Evolutionary conservation across 1,140 invertebrate species (phyloP).

Genomic region (Teleogryllus occipitalis): DNA sequence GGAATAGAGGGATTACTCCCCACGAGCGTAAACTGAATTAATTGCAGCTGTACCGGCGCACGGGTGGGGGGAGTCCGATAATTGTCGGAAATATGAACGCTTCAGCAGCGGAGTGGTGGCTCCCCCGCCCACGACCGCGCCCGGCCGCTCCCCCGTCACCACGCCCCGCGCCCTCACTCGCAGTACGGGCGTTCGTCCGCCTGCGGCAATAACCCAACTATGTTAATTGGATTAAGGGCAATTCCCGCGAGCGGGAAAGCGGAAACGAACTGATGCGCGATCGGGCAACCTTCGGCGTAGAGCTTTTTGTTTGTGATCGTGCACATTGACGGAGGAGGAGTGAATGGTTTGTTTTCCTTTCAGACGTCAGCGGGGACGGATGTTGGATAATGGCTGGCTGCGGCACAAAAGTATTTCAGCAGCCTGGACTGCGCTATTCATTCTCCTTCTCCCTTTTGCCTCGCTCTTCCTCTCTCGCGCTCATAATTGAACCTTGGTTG

Average conservation of each 20-base stretch:
- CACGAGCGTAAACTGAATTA: background rate
- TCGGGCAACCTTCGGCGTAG: background rate
- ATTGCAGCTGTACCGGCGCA: background rate
- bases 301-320: background rate
- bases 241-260: background rate
- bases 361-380: background rate
- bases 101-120: background rate
- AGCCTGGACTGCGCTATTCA: too few relatives aligned
- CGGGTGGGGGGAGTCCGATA: background rate
- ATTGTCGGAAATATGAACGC: background rate
- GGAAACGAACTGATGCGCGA: background rate
- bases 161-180: background rate
- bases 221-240: background rate
- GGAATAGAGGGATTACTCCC: slow-evolving; percentile 3
- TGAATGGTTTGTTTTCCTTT: background rate
- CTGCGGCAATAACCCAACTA: background rate
- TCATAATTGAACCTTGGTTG: too few relatives aligned
- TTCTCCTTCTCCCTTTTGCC: too few relatives aligned
- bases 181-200: background rate
- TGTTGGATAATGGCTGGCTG: too few relatives aligned
- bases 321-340: too few relatives aligned
- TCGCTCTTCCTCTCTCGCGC: too few relatives aligned
- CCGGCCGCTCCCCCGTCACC: background rate
- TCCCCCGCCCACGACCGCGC: background rate
- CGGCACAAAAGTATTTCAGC: too few relatives aligned